Base-by-base conservation (phyloP, 53 echinoderm and acorn worm genomes). In the Echinarachnius parma region DNA sequence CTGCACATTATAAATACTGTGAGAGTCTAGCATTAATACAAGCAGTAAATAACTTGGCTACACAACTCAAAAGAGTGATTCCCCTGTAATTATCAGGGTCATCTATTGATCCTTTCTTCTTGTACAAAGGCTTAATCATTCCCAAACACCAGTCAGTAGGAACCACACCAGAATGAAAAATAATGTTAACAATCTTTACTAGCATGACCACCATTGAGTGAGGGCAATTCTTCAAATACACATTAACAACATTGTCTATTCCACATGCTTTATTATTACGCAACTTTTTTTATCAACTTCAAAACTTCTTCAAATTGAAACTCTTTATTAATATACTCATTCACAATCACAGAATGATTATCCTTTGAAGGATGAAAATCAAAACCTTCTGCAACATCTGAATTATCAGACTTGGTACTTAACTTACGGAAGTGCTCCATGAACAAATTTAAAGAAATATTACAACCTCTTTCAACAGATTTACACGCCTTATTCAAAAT, bases 401-500 rank as follows among this genome's bases (percentile, higher is more conserved):
- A 31, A 4, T 31, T 4, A 15, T 60, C 33, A n/a, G 61, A 34
- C 61, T 50, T 50, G 3, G 42, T 42, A 42, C 42, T 42, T 13
- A 42, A 42, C 42, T 42, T 42, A 42, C 42, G 13, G 33, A 60
- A 60, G 33, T 60, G 61, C 16, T 60, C 61, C 61, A 60, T 60
- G 33, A 60, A 32, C 33, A 32, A 15, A 60, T 60, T 34, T 31
- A 60, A 31, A 34, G 61, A 16, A 60, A 31, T 31, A 32, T 60
- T 31, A 21, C 61, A 31, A 14, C 61, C 34, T 21, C 22, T 60
- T 60, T 31, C 61, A 31, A 60, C 33, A 13, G 61, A 60, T 60
- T 30, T 31, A 60, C 61, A 60, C 61, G 31, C 61, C 33, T 31
- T 60, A 60, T 60, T 60, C 16, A 60, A 60, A 60, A 60, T 32